Base-by-base conservation (phyloP, 1,140 invertebrate species). In the Diorhabda elongata region DNA sequence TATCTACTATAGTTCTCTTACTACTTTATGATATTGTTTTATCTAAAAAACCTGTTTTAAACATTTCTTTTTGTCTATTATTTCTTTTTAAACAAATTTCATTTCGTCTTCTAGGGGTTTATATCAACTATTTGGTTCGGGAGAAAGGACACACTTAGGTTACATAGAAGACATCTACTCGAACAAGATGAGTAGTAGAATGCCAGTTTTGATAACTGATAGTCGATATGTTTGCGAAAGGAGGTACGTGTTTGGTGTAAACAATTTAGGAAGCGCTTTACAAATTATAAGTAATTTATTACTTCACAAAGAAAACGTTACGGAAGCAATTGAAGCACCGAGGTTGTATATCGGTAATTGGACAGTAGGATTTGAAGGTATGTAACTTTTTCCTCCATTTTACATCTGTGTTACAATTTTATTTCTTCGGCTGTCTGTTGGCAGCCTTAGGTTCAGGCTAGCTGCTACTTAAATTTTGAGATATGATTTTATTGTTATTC, bases 81-180 rank as follows among this genome's bases (percentile, higher is more conserved):
- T 26, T 26, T 2, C 26, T 26, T 26, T 26, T 26, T 26, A 26
- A 26, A 26, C 26, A 1, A 26, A 26, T 26, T 26, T 26, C 26
- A 26, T 26, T 26, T 26, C 26, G 26, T 26, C 26, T 81, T 81
- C 59, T 70, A 87, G 86, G 58, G 84, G 85, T 8, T 73, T 87
- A 58, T 83, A 84, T 72, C 73, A 75, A 44, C 75, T 82, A 62
- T 85, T 88, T 76, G 87, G 87, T 42, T 83, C 85, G 5, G 77
- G 81, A 69, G 74, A 84, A 57, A 77, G 85, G 69, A 84, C 84
- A 42, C 56, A 75, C 0, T 70, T 74, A 67, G 84, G 84, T 42
- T 85, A 84, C 69, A 75, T 86, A 45, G 57, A 84, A 9, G 70
- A 80, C 81, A 73, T 75, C 8, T 65, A 66, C 61, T 75, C 66